Base-by-base conservation (phyloP, 2,113 vertebrate genomes). In the Etia nguti region DNA sequence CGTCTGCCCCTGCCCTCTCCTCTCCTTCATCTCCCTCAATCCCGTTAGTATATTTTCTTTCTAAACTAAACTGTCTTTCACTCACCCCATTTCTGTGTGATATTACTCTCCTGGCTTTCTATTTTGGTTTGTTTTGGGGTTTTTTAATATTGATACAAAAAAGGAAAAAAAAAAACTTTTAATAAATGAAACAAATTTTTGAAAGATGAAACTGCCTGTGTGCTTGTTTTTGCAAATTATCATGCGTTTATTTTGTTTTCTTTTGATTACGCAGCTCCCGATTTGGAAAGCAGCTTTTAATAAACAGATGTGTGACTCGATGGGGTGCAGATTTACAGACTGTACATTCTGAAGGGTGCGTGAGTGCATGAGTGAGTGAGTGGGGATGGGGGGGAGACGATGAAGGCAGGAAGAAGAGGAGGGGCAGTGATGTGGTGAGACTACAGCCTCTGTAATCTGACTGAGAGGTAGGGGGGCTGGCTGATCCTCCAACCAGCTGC, bases 181-280 rank as follows among this genome's bases (percentile, higher is more conserved):
- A 96, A 96, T 97, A 96, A 96, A 97, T 83, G 4, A 94, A 77
- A 88, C 81, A 83, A 38, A 65, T 95, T 96, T 95, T 94, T 88
- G 52, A 89, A 94, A 91, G 50, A 79, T 62, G 54, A 50, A 92
- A 79, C 43, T 83, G 82, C 16, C 3, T 34, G 31, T 89, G 6
- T 55, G 52, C 46, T 10, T 8, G 8, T 31, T 4, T 29, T 43
- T 4, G 2, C 13, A n/a, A 15, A 54, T 79, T 60, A 56, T 43
- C 12, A 60, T 8, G 13, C 38, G 22, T 20, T 60, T 54, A 10
- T 62, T 65, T 68, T 80, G n/a, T 75, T 31, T 11, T 43, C 65
- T 11, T 20, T 26, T 24, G 10, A 88, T 43, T 75, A 65, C 6
- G 36, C 24, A 18, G 46, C 55, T 73, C 2, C 24, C 36, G 8